Percentiles rank a stretch among this genome's conserved stretches.
These are phyloP conservation scores for Camponotus fellah DNA, from an alignment of 2,888 invertebrate genomes.

Conservation along the genomic window DNA sequence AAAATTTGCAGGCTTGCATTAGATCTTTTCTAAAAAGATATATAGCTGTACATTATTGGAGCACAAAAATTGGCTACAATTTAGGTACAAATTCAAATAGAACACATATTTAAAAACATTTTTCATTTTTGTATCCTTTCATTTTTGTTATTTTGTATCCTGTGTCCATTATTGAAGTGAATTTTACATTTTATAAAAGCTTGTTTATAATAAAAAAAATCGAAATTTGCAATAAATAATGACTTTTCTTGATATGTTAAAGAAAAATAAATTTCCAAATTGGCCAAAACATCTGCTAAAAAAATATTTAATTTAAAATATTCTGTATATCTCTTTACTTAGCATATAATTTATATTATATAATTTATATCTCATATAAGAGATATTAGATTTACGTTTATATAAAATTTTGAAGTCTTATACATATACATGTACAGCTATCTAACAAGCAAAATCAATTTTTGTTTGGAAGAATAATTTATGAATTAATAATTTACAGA, in stretches of 20 bases:
- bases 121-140: no score
- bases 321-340: no score
- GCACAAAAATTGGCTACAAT: no score
- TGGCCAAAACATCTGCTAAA: neutral
- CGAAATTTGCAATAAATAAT: neutral
- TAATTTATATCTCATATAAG: neutral
- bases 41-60: no score
- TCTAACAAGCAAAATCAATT: neutral
- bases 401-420: neutral
- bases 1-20: no score
- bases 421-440: neutral
- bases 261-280: neutral
- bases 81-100: no score
- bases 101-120: no score
- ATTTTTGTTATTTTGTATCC: no score
- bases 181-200: no score
- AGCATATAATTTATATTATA: no score
- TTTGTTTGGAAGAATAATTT: neutral
- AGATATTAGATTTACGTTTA: neutral
- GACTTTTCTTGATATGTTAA: neutral
- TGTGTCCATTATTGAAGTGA: no score
- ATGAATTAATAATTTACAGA: neutral
- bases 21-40: no score
- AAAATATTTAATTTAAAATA: neutral
- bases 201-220: neutral